Conservation (phyloP, 1,140 invertebrate genomes). For the Chironomus tepperi region DNA sequence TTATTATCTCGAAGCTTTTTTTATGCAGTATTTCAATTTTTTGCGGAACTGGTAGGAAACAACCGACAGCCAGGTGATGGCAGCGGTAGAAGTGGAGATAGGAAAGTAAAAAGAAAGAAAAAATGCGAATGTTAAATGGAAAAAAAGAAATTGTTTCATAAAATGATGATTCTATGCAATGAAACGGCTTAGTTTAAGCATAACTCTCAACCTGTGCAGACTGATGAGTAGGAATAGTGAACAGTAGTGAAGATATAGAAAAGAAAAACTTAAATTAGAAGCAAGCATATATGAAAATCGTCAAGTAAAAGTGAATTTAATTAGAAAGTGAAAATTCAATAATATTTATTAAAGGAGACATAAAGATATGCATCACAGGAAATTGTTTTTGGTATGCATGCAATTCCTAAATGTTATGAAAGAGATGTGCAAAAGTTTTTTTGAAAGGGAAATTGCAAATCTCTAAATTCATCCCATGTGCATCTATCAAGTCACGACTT, state of each 20-base stretch:
- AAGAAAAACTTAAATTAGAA: neutral
- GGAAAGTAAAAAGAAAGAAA: neutral
- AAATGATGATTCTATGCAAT: constrained; percentile 20
- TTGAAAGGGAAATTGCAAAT: neutral
- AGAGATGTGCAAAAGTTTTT: neutral
- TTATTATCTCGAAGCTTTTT: neutral
- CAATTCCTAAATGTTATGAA: neutral
- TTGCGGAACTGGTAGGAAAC: constrained; percentile 17
- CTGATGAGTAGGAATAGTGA: neutral
- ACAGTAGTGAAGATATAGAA: neutral
- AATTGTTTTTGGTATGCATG: constrained; percentile 14
- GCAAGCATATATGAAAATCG: neutral
- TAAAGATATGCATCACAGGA: neutral
- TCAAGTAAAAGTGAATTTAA: constrained; percentile 6
- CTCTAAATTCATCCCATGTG: neutral
- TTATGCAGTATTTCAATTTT: neutral
- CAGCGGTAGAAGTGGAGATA: neutral
- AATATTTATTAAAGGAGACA: neutral
- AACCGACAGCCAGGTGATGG: neutral
- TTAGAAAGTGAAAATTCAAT: constrained; percentile 16
- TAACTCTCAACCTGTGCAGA: neutral
- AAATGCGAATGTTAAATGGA: neutral
- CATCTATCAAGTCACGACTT: neutral
- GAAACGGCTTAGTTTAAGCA: neutral
- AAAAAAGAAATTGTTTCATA: constrained; percentile 23